Evolutionary conservation across 2,797 vertebrate genomes (phyloP), one percentile per base, ranked within the genome.

Genomic region (Erethizon dorsatum): DNA sequence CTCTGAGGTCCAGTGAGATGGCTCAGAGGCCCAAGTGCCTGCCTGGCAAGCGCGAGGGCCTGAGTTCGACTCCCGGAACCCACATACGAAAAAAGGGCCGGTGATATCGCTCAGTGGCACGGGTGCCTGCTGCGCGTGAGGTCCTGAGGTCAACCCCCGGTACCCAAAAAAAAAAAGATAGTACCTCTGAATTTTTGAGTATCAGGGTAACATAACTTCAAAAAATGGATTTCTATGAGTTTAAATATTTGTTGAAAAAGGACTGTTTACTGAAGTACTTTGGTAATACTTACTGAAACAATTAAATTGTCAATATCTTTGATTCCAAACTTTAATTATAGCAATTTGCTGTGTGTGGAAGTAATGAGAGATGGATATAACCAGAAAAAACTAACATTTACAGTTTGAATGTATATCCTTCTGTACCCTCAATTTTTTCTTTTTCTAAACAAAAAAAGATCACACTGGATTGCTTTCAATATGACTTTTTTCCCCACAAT

Each of bases 231-330:
- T 85, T 63, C 41, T 75, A 20, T 56, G 20, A 90, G 7, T 87
- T 94, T 88, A 93, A 89, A 41, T 85, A 69, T 28, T 8, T 28
- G 45, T 67, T 93, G 91, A 63, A 5, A 84, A 93, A 52, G 84
- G 8, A 61, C 10, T 93, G 24, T 50, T 94, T 87, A 37, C 54
- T 90, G 37, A 37, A 82, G 47, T 20, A 77, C 67, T 78, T 56
- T 50, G 71, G 11, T 65, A 87, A 47, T 89, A 78, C 41, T 79
- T 84, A 96, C 41, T 63, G 84, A n/a, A 94, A 77, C 33, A 93
- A 80, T 73, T 87, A 96, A 95, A 83, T 67, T 88, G 52, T 87
- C 77, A 31, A 94, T 1, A 50, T 14, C 33, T 95, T 90, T 88
- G 41, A 92, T 88, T 94, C 41, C 28, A 73, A 9, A 92, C 91